Conservation (phyloP, 2,888 invertebrate species). For the Catocala fraxini region DNA sequence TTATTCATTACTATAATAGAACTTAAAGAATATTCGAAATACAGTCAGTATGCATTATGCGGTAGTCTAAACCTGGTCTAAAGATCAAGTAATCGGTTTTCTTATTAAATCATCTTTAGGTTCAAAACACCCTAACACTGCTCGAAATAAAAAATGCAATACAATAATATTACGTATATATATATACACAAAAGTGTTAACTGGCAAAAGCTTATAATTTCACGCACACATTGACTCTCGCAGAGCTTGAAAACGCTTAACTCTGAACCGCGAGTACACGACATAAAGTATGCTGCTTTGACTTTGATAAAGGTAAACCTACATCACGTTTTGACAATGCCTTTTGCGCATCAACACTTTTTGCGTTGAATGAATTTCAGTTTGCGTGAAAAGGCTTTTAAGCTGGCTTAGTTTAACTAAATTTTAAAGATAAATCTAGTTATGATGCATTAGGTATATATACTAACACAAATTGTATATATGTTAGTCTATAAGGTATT, state of each 20-base stretch:
- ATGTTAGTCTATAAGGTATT: too few species aligned
- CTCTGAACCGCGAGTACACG: not conserved
- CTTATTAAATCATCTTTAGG: too few species aligned
- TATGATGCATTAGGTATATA: too few species aligned
- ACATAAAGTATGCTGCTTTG: conserved; percentile 2
- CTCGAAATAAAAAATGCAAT: not conserved
- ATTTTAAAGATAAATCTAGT: not conserved
- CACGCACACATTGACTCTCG: conserved; percentile 11
- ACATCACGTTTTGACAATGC: conserved; percentile 8
- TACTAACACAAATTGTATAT: too few species aligned
- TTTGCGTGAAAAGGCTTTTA: not conserved
- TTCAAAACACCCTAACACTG: not conserved
- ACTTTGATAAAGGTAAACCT: conserved; percentile 9
- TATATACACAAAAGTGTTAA: not conserved
- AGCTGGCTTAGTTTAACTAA: not conserved
- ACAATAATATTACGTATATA: not conserved
- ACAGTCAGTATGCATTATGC: too few species aligned
- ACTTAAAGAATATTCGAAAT: too few species aligned
- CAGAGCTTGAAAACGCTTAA: conserved; percentile 15
- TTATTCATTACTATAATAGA: too few species aligned
- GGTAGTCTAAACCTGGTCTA: too few species aligned
- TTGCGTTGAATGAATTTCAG: conserved; percentile 5
- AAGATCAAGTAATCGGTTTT: too few species aligned
- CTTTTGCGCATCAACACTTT: conserved; percentile 7
- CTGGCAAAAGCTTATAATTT: not conserved